Base-by-base conservation (phyloP, 2,888 invertebrate genomes). In the Entomobrya multifasciata region DNA sequence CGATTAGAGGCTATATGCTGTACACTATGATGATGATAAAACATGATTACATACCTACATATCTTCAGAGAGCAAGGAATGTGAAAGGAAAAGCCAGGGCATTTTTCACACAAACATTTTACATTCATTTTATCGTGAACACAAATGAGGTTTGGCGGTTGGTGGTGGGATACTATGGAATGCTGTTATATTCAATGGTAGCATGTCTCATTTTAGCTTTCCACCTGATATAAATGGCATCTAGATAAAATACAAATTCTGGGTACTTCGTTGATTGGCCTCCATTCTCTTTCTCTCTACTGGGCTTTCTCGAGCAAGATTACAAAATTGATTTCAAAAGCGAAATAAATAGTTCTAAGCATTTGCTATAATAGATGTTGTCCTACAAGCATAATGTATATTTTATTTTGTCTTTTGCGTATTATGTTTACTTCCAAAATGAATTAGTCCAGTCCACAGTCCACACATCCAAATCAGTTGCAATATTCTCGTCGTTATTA, bases 271-370 rank as follows among this genome's bases (percentile, higher is more conserved):
- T 30, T 74, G 8, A 15, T 25, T 1, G 17, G 72, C 36, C 8
- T 8, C 8, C 36, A 6, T 20, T 67, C n/a, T 30, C 67, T 41
- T 22, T 11, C 67, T 3, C 67, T 44, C 67, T 44, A 41, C 22
- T 44, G 67, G 41, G 67, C 44, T 67, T 67, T 44, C 67, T 76
- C 41, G 25, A 30, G 15, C 27, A 47, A 81, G 52, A 81, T 81
- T 70, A 47, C 44, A 44, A 72, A 81, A 81, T 81, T 81, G 81
- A 81, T 81, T 81, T 81, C 17, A 44, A 79, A 52, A 65, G 17
- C 17, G 52, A 81, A 72, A 81, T 70, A 72, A 72, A 81, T 72
- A 41, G 55, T 55, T 72, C 36, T 25, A 65, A 30, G 60, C 60
- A 2, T 60, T 25, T 25, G 3, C 8, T 36, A 36, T 36, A 36